Base-by-base conservation (phyloP, 35 echinoderm and acorn worm species). In the Holothuria glaberrima region DNA sequence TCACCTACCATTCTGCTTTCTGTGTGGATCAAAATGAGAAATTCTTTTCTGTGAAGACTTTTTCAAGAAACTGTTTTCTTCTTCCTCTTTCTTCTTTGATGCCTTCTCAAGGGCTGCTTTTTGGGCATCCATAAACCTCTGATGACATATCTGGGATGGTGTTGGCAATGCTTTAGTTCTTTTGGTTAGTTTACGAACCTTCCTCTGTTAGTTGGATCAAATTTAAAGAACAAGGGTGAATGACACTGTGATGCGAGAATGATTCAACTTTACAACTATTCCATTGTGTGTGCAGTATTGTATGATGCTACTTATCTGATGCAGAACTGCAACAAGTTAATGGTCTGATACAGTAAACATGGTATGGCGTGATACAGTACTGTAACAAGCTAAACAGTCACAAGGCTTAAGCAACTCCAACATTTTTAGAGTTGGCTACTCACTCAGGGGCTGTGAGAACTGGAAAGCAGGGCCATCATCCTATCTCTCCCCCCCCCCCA, bases 111-210 rank as follows among this genome's bases (percentile, higher is more conserved):
- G 30, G 31, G 57, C 66, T 58, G 90, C 80, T 87, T 98, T 67
- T 60, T 92, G 86, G 6, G 90, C 63, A 44, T 88, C 73, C 62
- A 92, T 58, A 62, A 86, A 94, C 18, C 96, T 68, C 50, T 98
- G 94, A 68, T 98, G 91, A 62, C 96, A 98, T 21, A 98, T 79
- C 82, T 98, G 96, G 20, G 93, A 82, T 10, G 96, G 93, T 33
- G 75, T 92, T 35, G 82, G 96, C 44, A 70, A 34, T 26, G 81
- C 65, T 13, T 90, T 85, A 22, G 86, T 68, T 28, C 73, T 91
- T 32, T 93, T 90, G 26, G 88, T 75, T 20, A 74, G 33, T 29
- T 38, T 83, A 58, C 72, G 85, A 20, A 86, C 52, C 48, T 79
- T 92, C 24, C 28, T 54, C 86, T 86, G 73, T 22, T 19, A 30